Conservation (phyloP, 2,888 invertebrate genomes). For the Lepidonotus clava region DNA sequence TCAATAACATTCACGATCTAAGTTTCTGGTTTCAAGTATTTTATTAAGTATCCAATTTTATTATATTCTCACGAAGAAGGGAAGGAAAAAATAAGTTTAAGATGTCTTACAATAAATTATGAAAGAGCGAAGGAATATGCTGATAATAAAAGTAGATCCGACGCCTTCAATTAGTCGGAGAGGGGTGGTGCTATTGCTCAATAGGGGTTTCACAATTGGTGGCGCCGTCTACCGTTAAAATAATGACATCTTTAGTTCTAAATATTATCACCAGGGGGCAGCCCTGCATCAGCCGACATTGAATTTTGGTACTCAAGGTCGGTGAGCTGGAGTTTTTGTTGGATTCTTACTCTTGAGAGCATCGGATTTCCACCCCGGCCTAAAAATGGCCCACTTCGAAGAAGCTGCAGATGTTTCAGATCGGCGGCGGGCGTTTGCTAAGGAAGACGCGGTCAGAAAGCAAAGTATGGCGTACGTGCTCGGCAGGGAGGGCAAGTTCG, state of each 20-base stretch:
- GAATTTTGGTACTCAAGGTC: not conserved
- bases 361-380: not conserved
- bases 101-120: no score
- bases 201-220: no score
- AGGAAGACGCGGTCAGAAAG: not conserved
- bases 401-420: not conserved
- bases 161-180: no score
- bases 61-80: no score
- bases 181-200: no score
- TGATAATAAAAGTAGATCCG: no score
- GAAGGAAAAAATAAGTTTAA: no score
- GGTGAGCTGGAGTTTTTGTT: not conserved
- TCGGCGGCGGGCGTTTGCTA: conserved; percentile 14
- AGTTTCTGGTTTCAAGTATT: no score
- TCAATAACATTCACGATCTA: no score
- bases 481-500: conserved; percentile 79
- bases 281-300: conserved; percentile 4
- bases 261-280: not conserved
- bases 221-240: no score
- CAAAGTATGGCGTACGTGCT: conserved; percentile 66
- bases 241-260: not conserved
- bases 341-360: not conserved
- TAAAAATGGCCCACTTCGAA: conserved; percentile 25
- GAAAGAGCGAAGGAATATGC: no score
- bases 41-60: no score